phyloP scores from a whole-genome alignment of 2,888 invertebrate species.

The Taenaris catops region DNA sequence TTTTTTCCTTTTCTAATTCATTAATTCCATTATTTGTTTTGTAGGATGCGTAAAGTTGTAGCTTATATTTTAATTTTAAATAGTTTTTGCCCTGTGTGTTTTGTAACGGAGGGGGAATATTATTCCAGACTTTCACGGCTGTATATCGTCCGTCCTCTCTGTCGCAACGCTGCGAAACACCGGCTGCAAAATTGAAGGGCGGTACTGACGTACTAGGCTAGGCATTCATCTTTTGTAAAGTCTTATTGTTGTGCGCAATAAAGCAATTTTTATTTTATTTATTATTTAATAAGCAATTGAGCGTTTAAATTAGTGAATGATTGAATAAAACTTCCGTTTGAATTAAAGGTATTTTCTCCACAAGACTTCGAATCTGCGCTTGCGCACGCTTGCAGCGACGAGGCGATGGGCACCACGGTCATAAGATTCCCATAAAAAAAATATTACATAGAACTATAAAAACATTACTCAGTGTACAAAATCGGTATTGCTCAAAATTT shows the following conservation, averaged over 20 bases:
- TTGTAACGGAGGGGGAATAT: no score
- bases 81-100: no score
- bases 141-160: no score
- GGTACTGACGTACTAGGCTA: no score
- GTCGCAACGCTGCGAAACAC: no score
- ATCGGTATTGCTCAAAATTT: slow-evolving; percentile 1
- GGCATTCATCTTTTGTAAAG: no score
- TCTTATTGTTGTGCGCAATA: neutral
- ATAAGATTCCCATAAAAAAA: slow-evolving; percentile 57
- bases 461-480: neutral
- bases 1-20: no score
- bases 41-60: no score
- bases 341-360: slow-evolving; percentile 54
- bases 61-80: no score
- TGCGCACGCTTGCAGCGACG: slow-evolving; percentile 68
- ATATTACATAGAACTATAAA: neutral
- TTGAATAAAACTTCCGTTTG: neutral
- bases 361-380: slow-evolving; percentile 67
- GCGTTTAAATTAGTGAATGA: neutral
- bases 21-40: no score
- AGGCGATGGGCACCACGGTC: slow-evolving; percentile 64
- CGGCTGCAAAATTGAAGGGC: neutral
- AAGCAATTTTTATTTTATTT: neutral
- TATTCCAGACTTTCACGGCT: no score
- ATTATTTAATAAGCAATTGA: neutral